These are phyloP conservation scores for Crotalus tigris DNA, from an alignment of 2,113 vertebrate species.

Conservation along the genomic window DNA sequence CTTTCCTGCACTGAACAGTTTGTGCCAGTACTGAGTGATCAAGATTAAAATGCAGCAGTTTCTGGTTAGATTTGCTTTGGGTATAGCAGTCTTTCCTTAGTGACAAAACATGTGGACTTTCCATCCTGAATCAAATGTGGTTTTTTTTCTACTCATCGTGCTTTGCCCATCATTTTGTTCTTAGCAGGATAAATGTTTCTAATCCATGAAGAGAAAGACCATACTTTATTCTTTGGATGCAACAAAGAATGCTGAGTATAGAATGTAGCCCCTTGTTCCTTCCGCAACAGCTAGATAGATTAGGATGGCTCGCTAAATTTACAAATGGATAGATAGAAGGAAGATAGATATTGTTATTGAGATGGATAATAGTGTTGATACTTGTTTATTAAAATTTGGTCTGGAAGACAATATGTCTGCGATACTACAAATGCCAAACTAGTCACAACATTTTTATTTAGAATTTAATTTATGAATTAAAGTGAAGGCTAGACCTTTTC, in stretches of 20 bases:
- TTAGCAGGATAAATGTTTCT: background rate
- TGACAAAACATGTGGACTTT: background rate
- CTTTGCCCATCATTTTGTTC: background rate
- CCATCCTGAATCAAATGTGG: background rate
- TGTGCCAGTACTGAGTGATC: background rate
- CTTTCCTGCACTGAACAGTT: slow-evolving; percentile 7
- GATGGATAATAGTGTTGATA: background rate
- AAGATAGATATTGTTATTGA: background rate
- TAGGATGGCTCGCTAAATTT: background rate
- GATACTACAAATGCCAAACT: background rate
- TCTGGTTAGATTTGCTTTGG: background rate
- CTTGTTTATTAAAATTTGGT: background rate
- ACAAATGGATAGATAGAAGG: background rate
- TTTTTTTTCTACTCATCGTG: background rate
- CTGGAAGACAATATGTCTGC: background rate
- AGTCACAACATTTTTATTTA: background rate
- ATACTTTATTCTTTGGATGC: background rate
- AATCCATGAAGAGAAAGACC: background rate
- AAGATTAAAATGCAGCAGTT: background rate
- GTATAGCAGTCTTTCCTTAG: background rate
- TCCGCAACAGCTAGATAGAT: background rate
- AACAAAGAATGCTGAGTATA: background rate
- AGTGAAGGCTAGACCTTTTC: background rate
- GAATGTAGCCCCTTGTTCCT: background rate
- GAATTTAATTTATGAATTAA: background rate